Evolutionary conservation across 92 coral and sea anemone species (phyloP).

Genomic region (Chrysogorgia sp.): DNA sequence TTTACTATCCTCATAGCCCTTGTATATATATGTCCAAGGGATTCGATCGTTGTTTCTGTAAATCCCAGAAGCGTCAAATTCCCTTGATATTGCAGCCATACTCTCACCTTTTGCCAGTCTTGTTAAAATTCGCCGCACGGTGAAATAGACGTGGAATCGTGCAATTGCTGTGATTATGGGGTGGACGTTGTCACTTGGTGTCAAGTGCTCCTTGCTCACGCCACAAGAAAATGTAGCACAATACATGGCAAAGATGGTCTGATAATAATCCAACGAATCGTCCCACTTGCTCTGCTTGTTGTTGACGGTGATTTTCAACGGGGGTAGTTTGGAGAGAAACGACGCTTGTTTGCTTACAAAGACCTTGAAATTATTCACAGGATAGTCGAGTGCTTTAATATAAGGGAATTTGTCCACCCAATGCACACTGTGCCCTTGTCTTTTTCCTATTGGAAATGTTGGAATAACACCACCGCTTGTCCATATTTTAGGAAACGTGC

Average conservation of each 20-base stretch:
- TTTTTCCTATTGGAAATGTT: neutral
- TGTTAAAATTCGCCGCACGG: constrained; percentile 13
- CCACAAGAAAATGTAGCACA: constrained; percentile 37
- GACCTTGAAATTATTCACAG: neutral
- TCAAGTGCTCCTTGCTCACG: neutral
- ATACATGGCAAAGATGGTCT: constrained; percentile 17
- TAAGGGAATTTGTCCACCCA: too few species aligned
- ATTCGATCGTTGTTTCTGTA: neutral
- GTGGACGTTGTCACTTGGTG: neutral
- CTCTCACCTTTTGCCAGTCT: constrained; percentile 31
- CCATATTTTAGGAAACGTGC: constrained; percentile 13
- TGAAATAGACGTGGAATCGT: constrained; percentile 24
- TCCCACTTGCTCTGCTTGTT: neutral
- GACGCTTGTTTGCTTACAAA: neutral
- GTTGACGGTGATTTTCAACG: neutral
- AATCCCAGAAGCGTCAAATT: neutral
- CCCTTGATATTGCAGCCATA: constrained; percentile 27
- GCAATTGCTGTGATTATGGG: constrained; percentile 10
- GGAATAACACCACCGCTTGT: neutral
- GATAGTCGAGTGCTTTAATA: too few species aligned
- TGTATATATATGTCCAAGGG: constrained; percentile 3
- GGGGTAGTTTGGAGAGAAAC: neutral
- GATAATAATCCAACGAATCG: neutral
- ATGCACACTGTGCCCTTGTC: too few species aligned
- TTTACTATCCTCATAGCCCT: neutral